These are phyloP conservation scores for Hydrolagus affinis DNA, from an alignment of 2,113 vertebrate species.

Conservation along the genomic window DNA sequence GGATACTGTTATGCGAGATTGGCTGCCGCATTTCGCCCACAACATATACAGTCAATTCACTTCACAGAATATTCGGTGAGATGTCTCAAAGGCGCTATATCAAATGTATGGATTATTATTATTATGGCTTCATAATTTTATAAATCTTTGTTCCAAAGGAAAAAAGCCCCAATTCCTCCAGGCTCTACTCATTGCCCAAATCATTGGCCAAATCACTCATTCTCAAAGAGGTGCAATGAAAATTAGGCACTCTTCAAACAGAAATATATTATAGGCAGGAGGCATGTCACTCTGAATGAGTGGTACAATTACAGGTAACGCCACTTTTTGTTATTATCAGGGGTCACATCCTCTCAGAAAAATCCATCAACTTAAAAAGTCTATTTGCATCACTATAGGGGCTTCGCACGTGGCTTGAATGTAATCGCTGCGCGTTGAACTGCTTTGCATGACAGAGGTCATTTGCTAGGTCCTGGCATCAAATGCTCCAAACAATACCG, in stretches of 20 bases:
- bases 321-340: background rate
- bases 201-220: too few species aligned
- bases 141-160: too few species aligned
- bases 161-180: too few species aligned
- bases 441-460: background rate
- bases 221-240: background rate
- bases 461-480: background rate
- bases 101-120: too few species aligned
- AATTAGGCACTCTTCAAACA: background rate
- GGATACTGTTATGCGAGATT: too few species aligned
- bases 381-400: background rate
- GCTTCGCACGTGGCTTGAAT: background rate
- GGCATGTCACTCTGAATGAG: background rate
- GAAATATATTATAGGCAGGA: background rate
- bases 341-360: constrained; percentile 5
- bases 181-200: too few species aligned
- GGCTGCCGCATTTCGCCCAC: too few species aligned
- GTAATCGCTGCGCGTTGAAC: background rate
- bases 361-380: constrained; percentile 22
- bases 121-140: too few species aligned
- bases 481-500: background rate
- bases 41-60: too few species aligned
- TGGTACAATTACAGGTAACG: background rate
- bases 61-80: too few species aligned
- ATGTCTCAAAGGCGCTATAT: too few species aligned